These are phyloP conservation scores for Anas platyrhynchos DNA, from an alignment of 2,113 vertebrate genomes.

Conservation along the genomic window DNA sequence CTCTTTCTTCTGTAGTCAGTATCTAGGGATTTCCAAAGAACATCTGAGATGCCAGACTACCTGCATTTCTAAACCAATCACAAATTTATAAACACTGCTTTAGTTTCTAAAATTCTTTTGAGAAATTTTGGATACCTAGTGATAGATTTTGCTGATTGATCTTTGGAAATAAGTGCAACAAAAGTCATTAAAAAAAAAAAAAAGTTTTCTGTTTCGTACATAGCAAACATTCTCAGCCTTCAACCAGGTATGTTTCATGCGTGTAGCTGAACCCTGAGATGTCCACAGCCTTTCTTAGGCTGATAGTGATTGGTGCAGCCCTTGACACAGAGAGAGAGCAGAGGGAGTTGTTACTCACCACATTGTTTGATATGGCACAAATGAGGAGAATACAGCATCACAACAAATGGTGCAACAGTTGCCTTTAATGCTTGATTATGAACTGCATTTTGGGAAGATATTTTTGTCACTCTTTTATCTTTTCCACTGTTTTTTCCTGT, in stretches of 20 bases:
- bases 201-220: neutral
- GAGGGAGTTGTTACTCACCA: neutral
- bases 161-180: neutral
- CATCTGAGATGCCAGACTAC: neutral
- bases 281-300: neutral
- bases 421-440: neutral
- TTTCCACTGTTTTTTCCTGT: neutral
- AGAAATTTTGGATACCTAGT: neutral
- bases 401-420: neutral
- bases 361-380: neutral
- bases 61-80: neutral
- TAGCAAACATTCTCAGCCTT: neutral
- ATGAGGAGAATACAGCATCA: neutral
- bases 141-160: neutral
- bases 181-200: neutral
- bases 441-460: neutral
- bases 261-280: neutral
- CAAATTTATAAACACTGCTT: neutral
- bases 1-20: neutral
- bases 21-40: neutral
- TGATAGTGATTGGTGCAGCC: neutral
- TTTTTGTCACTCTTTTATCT: neutral
- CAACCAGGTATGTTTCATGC: neutral
- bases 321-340: neutral
- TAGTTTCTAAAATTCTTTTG: neutral